Percentiles rank a stretch among this genome's conserved stretches.
Conservation (phyloP, 2,888 invertebrate genomes). For the Ditylenchus weischeri region DNA sequence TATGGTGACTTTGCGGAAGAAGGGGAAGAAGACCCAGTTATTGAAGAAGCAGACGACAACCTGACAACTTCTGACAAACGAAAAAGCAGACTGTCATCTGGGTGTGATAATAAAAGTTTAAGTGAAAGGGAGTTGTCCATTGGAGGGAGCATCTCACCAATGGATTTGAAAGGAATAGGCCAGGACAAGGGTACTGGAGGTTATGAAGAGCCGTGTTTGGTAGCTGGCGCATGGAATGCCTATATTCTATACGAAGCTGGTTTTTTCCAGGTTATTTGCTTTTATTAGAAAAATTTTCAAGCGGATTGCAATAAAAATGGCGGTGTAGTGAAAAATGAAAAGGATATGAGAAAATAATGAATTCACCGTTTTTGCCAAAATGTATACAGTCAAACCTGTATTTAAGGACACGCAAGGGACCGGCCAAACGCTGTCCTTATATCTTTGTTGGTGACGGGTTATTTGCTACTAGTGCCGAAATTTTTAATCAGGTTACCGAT, state of each 20-base stretch:
- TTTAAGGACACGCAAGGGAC: no score
- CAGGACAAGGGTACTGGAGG: constrained; percentile 32
- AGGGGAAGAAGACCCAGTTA: constrained; percentile 32
- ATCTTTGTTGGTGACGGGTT: no score
- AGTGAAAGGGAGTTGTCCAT: constrained; percentile 10
- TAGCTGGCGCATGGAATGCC: constrained; percentile 73
- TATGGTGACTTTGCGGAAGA: constrained; percentile 44
- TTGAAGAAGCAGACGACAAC: constrained; percentile 15
- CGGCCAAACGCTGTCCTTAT: no score
- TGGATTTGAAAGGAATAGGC: neutral
- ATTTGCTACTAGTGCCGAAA: no score
- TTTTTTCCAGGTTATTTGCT: constrained; percentile 52
- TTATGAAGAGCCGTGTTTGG: constrained; percentile 40
- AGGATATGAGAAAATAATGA: no score
- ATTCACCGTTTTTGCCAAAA: no score
- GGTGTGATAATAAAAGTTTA: neutral
- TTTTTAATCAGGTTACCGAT: no score
- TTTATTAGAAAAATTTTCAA: constrained; percentile 12
- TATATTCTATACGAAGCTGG: constrained; percentile 84
- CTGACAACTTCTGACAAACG: neutral
- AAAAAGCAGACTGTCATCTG: neutral
- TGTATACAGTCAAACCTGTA: no score
- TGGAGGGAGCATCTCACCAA: neutral
- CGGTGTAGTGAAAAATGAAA: no score
- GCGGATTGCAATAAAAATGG: no score